A percentile compares a stretch with the other conserved stretches of the same genome.
Conservation (phyloP, 2,797 vertebrate species). For the Microctenopoma stevenorrisi region DNA sequence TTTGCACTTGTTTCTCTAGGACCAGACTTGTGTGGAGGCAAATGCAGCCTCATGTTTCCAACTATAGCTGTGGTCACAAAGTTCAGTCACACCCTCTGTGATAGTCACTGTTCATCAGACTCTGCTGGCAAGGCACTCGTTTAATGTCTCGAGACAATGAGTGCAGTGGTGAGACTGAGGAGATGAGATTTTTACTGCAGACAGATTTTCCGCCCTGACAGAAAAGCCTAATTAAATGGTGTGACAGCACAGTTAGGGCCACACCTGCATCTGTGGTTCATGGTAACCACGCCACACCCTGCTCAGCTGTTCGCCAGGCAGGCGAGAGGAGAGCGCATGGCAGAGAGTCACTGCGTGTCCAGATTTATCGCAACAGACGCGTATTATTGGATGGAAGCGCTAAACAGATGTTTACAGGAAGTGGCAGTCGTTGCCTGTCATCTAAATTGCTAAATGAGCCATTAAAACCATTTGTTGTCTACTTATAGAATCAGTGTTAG, state of each 20-base stretch:
- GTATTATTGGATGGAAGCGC: constrained; percentile 30
- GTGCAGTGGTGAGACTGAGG: constrained; percentile 14
- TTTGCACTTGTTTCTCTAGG: constrained; percentile 7
- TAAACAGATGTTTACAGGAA: constrained; percentile 40
- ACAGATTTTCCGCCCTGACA: constrained; percentile 36
- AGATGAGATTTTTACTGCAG: constrained; percentile 30
- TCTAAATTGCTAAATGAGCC: constrained; percentile 28
- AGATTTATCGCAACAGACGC: constrained; percentile 7
- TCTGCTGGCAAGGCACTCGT: constrained; percentile 1
- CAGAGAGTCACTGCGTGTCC: neutral
- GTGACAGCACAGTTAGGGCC: constrained; percentile 45
- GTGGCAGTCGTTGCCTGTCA: constrained; percentile 23
- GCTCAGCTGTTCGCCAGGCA: constrained; percentile 54
- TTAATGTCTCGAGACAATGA: constrained; percentile 51
- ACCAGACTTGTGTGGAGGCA: constrained; percentile 13
- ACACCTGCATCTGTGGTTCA: constrained; percentile 65
- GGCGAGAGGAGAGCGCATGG: constrained; percentile 4
- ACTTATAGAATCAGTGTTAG: neutral
- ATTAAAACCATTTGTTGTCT: neutral
- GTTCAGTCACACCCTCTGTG: constrained; percentile 43
- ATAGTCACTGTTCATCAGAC: constrained; percentile 19
- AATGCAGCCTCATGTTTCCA: constrained; percentile 35
- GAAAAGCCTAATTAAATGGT: constrained; percentile 61
- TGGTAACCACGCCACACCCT: constrained; percentile 44
- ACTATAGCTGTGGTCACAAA: constrained; percentile 45